Percentiles rank a stretch among this genome's conserved stretches.
phyloP scores from a whole-genome alignment of 2,113 vertebrate genomes.

The Burhinus bistriatus region DNA sequence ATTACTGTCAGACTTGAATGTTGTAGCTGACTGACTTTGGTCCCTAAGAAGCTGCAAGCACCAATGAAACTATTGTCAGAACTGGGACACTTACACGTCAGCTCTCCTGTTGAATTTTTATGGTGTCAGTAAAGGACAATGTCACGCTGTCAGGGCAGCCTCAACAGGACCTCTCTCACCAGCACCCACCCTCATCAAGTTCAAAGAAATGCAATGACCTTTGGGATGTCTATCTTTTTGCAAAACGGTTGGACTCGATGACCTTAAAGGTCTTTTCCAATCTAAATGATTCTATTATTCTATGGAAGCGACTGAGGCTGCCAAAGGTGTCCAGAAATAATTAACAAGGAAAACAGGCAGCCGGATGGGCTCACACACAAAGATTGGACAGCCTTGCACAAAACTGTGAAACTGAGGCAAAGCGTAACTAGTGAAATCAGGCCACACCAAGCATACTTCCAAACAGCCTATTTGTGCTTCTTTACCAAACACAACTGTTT shows the following conservation, averaged over 20 bases:
- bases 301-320: neutral
- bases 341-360: neutral
- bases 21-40: neutral
- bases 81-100: neutral
- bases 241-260: neutral
- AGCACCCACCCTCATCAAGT: neutral
- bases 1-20: neutral
- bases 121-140: neutral
- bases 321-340: neutral
- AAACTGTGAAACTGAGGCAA: neutral
- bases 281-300: neutral
- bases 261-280: neutral
- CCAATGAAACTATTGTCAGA: neutral
- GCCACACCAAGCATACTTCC: accelerated
- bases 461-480: neutral
- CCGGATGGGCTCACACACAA: neutral
- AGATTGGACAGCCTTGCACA: neutral
- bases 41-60: neutral
- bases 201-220: neutral
- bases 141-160: neutral
- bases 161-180: neutral
- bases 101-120: neutral
- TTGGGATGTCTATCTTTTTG: neutral
- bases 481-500: neutral
- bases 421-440: neutral